Conservation (phyloP, 37 sponge, comb jelly and placozoan genomes). For the Corticium candelabrum region DNA sequence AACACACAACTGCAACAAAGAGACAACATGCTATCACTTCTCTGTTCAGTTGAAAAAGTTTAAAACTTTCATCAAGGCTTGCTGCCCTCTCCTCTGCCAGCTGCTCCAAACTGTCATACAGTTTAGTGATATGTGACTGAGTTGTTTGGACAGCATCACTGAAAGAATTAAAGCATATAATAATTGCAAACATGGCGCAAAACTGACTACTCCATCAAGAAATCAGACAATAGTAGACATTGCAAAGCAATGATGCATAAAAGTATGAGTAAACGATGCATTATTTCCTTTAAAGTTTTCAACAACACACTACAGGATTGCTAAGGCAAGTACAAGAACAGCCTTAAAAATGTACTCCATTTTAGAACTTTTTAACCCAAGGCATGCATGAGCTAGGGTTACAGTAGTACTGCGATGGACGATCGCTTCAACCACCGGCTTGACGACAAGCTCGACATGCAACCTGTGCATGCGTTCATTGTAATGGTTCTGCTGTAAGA, state of each 20-base stretch:
- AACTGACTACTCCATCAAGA: background rate
- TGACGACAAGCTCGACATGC: too few relatives aligned
- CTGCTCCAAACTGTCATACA: background rate
- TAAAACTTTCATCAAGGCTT: background rate
- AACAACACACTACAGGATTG: too few relatives aligned
- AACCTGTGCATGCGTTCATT: too few relatives aligned
- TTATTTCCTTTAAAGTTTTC: background rate
- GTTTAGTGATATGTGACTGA: background rate
- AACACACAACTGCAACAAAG: background rate
- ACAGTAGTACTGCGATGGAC: too few relatives aligned
- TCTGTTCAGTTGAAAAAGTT: background rate
- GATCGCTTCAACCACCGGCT: too few relatives aligned
- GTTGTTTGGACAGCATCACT: background rate
- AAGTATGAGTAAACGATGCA: background rate
- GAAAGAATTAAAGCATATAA: background rate
- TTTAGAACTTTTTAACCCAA: too few relatives aligned
- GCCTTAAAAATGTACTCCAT: too few relatives aligned
- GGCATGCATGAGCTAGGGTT: too few relatives aligned
- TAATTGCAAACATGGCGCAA: background rate
- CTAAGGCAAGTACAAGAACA: too few relatives aligned
- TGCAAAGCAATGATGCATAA: background rate
- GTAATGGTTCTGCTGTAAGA: too few relatives aligned
- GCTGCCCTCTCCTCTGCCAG: slow-evolving; percentile 3
- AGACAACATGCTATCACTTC: background rate
- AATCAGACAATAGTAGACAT: background rate